phyloP scores from a whole-genome alignment of 2,888 invertebrate genomes.

The Sminthurides aquaticus region DNA sequence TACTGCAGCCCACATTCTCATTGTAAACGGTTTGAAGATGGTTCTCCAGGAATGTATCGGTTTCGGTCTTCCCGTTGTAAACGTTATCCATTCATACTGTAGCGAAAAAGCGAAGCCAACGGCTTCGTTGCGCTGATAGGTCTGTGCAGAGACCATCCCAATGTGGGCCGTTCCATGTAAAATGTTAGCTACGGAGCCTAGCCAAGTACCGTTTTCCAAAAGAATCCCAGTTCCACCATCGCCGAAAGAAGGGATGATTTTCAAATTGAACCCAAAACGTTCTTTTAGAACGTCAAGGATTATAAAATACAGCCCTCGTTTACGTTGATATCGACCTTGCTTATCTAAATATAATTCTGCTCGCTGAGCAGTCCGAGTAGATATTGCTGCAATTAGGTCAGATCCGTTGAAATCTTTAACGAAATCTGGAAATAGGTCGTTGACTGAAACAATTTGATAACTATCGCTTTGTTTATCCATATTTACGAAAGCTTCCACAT shows the following conservation, averaged over 20 bases:
- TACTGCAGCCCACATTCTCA: constrained; percentile 23
- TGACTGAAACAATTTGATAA: too few relatives aligned
- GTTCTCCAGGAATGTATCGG: constrained; percentile 29
- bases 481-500: too few relatives aligned
- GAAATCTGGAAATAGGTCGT: constrained; percentile 10
- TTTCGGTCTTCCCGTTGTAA: constrained; percentile 30
- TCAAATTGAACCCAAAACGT: constrained; percentile 26
- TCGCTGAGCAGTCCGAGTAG: constrained; percentile 5
- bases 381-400: constrained; percentile 10
- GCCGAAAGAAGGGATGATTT: constrained; percentile 32
- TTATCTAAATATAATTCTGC: not conserved
- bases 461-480: too few relatives aligned
- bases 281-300: constrained; percentile 26
- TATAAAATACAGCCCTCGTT: constrained; percentile 30
- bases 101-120: constrained; percentile 29
- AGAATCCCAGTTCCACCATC: constrained; percentile 29
- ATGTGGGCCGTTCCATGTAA: constrained; percentile 26
- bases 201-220: constrained; percentile 27
- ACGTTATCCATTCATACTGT: constrained; percentile 34
- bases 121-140: constrained; percentile 15
- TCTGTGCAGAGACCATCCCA: constrained; percentile 32
- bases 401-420: constrained; percentile 7
- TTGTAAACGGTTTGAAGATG: constrained; percentile 28
- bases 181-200: constrained; percentile 34
- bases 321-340: constrained; percentile 22